These are phyloP conservation scores for Erpobdella octoculata DNA, from an alignment of 2,888 invertebrate species.

Conservation along the genomic window DNA sequence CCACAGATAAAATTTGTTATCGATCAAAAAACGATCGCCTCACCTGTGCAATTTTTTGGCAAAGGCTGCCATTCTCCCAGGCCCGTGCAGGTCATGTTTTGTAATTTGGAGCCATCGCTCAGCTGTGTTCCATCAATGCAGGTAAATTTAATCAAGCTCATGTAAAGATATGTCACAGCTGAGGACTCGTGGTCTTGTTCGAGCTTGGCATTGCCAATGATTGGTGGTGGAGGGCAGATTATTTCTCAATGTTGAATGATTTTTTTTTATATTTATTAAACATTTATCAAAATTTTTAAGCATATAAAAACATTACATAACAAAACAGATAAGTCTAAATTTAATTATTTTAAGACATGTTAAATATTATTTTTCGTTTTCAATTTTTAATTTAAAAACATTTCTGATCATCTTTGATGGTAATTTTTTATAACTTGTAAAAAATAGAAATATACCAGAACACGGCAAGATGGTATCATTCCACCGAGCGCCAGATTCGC, in stretches of 20 bases:
- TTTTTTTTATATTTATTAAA: not conserved
- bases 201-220: not conserved
- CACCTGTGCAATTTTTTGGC: slow-evolving; percentile 10
- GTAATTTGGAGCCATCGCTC: not conserved
- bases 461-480: too few species aligned
- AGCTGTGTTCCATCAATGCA: not conserved
- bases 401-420: too few species aligned
- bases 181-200: not conserved
- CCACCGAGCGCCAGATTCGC: too few species aligned
- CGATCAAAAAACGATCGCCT: not conserved
- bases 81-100: not conserved
- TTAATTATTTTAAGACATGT: not conserved
- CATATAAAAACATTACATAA: too few species aligned
- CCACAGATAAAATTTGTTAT: not conserved
- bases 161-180: not conserved
- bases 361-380: too few species aligned
- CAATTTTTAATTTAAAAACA: too few species aligned
- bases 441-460: too few species aligned
- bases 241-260: not conserved
- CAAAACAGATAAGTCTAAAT: too few species aligned
- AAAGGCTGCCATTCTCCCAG: slow-evolving; percentile 15
- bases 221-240: not conserved
- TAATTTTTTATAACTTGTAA: too few species aligned
- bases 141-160: not conserved
- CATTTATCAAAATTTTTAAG: too few species aligned